phyloP scores from a whole-genome alignment of 2,797 vertebrate species.

The Intellagama lesueurii region DNA sequence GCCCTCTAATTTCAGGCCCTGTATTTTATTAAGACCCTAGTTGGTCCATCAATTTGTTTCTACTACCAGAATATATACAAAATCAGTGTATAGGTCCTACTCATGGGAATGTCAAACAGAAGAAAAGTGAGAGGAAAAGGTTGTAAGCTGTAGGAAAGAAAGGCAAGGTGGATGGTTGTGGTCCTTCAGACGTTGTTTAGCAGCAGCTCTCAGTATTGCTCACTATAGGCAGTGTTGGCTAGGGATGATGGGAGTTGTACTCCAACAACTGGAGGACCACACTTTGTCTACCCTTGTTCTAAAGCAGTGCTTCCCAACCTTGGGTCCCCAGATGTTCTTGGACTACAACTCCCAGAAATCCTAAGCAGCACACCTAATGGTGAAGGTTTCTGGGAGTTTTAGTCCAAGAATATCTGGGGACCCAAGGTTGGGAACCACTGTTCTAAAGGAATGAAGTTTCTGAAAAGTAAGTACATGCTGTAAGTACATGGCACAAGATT shows the following conservation, averaged over 20 bases:
- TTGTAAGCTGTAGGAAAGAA: fast-evolving
- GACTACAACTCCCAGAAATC: too few relatives aligned
- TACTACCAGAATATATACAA: background rate
- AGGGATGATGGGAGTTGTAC: background rate
- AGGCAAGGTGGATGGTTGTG: too few relatives aligned
- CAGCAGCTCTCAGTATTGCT: background rate
- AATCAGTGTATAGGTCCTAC: too few relatives aligned
- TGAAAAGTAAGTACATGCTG: background rate
- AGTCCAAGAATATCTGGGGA: too few relatives aligned
- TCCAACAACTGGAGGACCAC: background rate
- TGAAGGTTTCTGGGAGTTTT: too few relatives aligned
- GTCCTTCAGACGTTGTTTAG: too few relatives aligned
- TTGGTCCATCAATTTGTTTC: background rate
- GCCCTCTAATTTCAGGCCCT: background rate
- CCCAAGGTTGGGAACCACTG: too few relatives aligned
- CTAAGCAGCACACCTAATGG: too few relatives aligned
- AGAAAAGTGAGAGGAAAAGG: background rate
- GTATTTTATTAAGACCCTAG: background rate
- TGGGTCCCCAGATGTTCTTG: too few relatives aligned
- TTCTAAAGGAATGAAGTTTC: background rate
- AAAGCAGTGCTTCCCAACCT: background rate
- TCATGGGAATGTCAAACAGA: background rate
- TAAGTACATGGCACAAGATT: background rate
- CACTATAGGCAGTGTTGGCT: background rate
- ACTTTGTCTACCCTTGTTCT: background rate